Base-by-base conservation (phyloP, 2,113 vertebrate genomes). In the Noctilio leporinus region DNA sequence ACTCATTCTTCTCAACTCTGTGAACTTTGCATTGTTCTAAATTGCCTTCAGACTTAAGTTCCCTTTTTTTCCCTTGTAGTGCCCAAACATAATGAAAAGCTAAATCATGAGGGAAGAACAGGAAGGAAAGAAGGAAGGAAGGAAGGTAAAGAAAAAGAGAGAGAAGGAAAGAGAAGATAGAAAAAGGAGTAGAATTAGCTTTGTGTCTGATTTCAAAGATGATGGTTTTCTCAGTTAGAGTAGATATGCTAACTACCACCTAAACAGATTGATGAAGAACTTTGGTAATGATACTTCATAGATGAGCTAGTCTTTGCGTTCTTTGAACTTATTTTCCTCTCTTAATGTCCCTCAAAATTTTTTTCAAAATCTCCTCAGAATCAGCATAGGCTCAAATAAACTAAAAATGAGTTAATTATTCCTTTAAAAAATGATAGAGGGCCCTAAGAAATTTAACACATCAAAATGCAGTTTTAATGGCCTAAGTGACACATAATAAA, bases 401-500 rank as follows among this genome's bases (percentile, higher is more conserved):
- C 53, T 49, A 80, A 94, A 96, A 94, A 82, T 62, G 20, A 92
- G 70, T 87, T 92, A 90, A 86, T 85, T 90, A 38, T 86, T 95
- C 38, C 87, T 85, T 55, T 28, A 72, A 89, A 81, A 81, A 87
- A 90, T 85, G 55, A 92, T 10, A 72, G 33, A 87, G 20, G 43
- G 70, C 55, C 19, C 70, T 76, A 86, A 94, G 89, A 95, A 89
- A 86, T 89, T 30, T 84, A 77, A 85, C 40, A 51, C 10, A n/a
- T 93, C 84, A 96, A 95, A 87, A 90, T 69, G 47, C 70, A 95
- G 81, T 89, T 96, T 94, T 95, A 95, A 95, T 94, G 55, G 47
- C 35, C 72, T 85, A 84, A 92, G 77, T 82, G 90, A 78, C 87
- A 93, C 72, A 55, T 82, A 93, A 95, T 95, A 94, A 95, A 94